Base-by-base conservation (phyloP, 2,888 invertebrate species). In the Listrodromus nycthemerus region DNA sequence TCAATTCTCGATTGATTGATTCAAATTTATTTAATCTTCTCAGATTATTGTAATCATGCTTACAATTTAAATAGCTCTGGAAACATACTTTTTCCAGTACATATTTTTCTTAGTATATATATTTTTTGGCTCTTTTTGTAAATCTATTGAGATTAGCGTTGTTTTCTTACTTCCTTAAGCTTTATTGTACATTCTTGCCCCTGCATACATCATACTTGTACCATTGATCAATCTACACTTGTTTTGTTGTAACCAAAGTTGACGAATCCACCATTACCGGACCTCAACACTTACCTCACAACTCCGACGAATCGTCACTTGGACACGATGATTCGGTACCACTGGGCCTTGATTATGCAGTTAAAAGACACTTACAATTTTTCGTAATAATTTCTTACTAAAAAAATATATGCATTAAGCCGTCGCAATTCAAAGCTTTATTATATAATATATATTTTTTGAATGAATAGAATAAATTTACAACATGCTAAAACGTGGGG, bases 401-500 rank as follows among this genome's bases (percentile, higher is more conserved):
- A 30, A 52, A 67, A 69, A 63, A 30, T 0, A 30, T 27, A 61
- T 24, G 10, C 37, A 13, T 27, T 37, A 2, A 19, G 37, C 16
- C 3, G 27, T 55, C 24, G 8, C 7, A 8, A 6, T 21, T 63
- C 21, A 7, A 61, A 48, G 6, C 13, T 41, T 5, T 8, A 45
- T 45, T 16, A 41, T 67, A 55, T 19, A 0, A 10, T 61, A 30
- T 50, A 19, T 13, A 69, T 61, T 69, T 67, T 52, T 16, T 19
- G 19, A n/a, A 52, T 58, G 21, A 21, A 33, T 27, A 91, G 91
- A 33, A 89, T 91, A 48, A 88, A 91, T 80, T 74, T 91, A 70
- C 83, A 83, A 65, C 84, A 76, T 8, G 83, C 86, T 1, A 48
- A 79, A 8, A 87, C 90, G 6, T 92, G 92, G 92, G 92, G 92